Evolutionary conservation across 2,888 invertebrate genomes (phyloP).

Genomic region (Pristionchus fissidentatus): DNA sequence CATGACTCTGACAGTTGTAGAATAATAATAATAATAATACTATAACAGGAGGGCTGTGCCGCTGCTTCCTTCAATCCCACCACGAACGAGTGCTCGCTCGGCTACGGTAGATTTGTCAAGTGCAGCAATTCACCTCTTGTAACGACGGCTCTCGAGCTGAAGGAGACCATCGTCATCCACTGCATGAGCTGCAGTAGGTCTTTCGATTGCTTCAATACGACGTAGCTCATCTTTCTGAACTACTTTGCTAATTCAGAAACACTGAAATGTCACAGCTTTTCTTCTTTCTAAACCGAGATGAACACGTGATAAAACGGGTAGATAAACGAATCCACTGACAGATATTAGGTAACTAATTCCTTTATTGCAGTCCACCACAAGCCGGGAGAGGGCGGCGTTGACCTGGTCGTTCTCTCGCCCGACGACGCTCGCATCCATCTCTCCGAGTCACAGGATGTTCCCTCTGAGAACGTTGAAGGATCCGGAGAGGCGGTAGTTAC

Average conservation of each 20-base stretch:
- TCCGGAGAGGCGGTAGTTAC: slow-evolving; percentile 40
- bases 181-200: slow-evolving; percentile 67
- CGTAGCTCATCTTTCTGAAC: neutral
- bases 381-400: slow-evolving; percentile 48
- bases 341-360: too few relatives aligned
- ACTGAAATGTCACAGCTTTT: too few relatives aligned
- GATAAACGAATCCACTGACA: too few relatives aligned
- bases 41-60: slow-evolving; percentile 66
- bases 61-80: slow-evolving; percentile 64
- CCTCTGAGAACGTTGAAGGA: slow-evolving; percentile 49
- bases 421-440: slow-evolving; percentile 31
- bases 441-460: slow-evolving; percentile 46
- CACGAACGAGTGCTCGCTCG: slow-evolving; percentile 60
- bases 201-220: neutral
- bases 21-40: too few relatives aligned
- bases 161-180: slow-evolving; percentile 64
- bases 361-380: slow-evolving; percentile 57
- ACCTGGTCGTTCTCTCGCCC: slow-evolving; percentile 46
- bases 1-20: too few relatives aligned
- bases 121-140: slow-evolving; percentile 46
- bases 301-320: too few relatives aligned
- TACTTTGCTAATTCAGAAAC: neutral
- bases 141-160: neutral
- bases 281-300: too few relatives aligned
- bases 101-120: slow-evolving; percentile 60